A percentile compares a stretch with the other conserved stretches of the same genome.
Conservation (phyloP, 2,888 invertebrate species). For the Dolichopus griseipennis region DNA sequence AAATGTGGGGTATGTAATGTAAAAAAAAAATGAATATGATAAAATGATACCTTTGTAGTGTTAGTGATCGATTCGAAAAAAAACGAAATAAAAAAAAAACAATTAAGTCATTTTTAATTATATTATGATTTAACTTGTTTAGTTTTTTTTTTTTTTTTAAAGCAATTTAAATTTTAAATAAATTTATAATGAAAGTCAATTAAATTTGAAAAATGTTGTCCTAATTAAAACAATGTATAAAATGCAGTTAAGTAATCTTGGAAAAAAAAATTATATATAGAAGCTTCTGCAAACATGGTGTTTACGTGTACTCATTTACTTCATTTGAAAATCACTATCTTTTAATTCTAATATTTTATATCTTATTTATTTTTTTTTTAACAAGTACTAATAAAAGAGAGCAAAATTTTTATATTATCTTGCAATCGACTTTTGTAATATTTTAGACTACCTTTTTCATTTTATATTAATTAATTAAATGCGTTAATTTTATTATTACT, state of each 20-base stretch:
- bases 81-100: neutral
- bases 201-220: neutral
- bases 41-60: neutral
- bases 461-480: too few relatives aligned
- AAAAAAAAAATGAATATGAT: neutral
- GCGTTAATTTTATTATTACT: too few relatives aligned
- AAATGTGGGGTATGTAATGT: slow-evolving; percentile 2
- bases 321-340: neutral
- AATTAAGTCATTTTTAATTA: slow-evolving; percentile 1
- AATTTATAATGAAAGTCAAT: neutral
- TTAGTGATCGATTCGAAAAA: slow-evolving; percentile 4
- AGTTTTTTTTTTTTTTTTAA: neutral
- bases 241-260: neutral
- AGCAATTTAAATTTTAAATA: neutral
- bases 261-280: neutral
- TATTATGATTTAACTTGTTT: neutral
- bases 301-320: neutral
- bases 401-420: too few relatives aligned
- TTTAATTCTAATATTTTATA: neutral
- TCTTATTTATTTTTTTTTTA: neutral
- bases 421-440: too few relatives aligned
- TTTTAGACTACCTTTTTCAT: too few relatives aligned
- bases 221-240: neutral
- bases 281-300: slow-evolving; percentile 6
- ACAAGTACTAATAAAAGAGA: too few relatives aligned